phyloP scores from a whole-genome alignment of 2,797 vertebrate species.

The Crocidura indochinensis region DNA sequence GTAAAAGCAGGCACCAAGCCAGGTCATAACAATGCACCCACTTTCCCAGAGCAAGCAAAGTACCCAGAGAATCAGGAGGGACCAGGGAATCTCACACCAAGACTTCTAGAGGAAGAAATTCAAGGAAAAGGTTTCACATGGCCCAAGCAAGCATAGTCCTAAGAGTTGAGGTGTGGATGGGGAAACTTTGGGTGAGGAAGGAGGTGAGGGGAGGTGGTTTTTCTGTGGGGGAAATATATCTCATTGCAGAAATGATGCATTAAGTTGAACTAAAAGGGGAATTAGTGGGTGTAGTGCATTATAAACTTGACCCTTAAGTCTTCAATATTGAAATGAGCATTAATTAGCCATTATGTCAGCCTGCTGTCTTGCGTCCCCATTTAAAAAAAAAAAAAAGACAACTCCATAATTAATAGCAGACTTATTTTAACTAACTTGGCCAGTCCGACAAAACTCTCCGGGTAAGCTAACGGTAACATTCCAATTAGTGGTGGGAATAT shows the following conservation, averaged over 20 bases:
- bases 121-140: neutral
- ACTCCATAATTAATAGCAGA: constrained; percentile 38
- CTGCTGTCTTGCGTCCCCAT: neutral
- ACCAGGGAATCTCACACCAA: neutral
- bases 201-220: neutral
- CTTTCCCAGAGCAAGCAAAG: no score
- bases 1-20: neutral
- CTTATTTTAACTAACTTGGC: constrained; percentile 24
- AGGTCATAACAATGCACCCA: no score
- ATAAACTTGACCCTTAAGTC: neutral
- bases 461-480: neutral
- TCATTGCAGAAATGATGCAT: neutral
- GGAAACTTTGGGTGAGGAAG: no score
- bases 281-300: no score
- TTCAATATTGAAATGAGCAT: neutral
- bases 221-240: neutral
- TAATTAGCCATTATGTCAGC: neutral
- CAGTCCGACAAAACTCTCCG: neutral
- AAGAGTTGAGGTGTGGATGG: no score
- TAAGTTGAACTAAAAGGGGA: no score
- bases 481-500: no score
- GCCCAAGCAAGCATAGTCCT: neutral
- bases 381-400: constrained; percentile 41
- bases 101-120: constrained; percentile 36
- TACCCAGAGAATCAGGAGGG: no score